A percentile compares a stretch with the other conserved stretches of the same genome.
Evolutionary conservation across 2,113 vertebrate species (phyloP).

Genomic region (Oryzias celebensis): DNA sequence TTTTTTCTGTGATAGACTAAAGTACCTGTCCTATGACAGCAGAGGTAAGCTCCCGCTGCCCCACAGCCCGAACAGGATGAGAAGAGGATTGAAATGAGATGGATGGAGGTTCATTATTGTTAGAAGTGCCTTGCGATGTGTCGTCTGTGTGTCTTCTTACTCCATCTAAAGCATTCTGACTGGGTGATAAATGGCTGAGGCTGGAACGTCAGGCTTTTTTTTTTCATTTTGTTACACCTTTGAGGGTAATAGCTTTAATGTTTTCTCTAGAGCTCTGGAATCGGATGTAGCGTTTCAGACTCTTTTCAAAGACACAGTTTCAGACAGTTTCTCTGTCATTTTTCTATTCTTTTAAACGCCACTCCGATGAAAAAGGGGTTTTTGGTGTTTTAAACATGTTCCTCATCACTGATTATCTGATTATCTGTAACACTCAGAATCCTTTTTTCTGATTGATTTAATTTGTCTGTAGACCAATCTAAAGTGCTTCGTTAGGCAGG

Average conservation of each 20-base stretch:
- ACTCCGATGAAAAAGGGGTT: too few species aligned
- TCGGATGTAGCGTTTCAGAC: constrained; percentile 29
- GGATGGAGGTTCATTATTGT: constrained; percentile 13
- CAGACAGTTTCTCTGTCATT: constrained; percentile 5
- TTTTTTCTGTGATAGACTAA: not conserved
- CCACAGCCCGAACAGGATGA: not conserved
- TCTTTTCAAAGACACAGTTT: constrained; percentile 31
- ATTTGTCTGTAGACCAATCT: too few species aligned
- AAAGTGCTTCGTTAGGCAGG: too few species aligned
- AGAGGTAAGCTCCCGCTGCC: not conserved
- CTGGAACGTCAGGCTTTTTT: constrained; percentile 30
- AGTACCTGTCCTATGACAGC: too few species aligned
- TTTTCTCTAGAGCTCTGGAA: constrained; percentile 34
- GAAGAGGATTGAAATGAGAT: not conserved
- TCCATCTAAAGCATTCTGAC: constrained; percentile 35
- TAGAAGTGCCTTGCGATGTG: constrained; percentile 33
- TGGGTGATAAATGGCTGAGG: constrained; percentile 38
- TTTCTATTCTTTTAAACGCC: not conserved
- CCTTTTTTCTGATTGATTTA: too few species aligned
- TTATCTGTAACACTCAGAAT: too few species aligned
- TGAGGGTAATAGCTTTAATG: constrained; percentile 50
- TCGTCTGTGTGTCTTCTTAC: constrained; percentile 23
- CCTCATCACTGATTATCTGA: too few species aligned
- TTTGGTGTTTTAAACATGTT: too few species aligned
- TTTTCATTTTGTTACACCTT: constrained; percentile 31